phyloP scores from a whole-genome alignment of 2,797 vertebrate genomes.

The Peromyscus aztecus region DNA sequence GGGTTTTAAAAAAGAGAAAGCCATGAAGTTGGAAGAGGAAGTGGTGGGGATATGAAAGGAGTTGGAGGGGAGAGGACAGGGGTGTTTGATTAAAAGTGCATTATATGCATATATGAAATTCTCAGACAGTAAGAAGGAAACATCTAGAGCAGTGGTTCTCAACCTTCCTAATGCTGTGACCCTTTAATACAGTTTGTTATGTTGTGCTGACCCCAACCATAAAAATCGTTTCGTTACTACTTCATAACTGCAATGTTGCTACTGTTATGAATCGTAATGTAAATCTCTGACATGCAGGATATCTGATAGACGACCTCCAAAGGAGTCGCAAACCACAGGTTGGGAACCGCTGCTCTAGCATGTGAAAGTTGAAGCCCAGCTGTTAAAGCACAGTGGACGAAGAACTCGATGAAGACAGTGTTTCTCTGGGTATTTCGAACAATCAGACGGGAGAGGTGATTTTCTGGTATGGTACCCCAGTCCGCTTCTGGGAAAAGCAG shows the following conservation, averaged over 20 bases:
- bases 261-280: not conserved
- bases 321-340: not conserved
- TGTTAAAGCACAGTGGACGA: not conserved
- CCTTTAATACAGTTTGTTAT: not conserved
- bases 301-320: no score
- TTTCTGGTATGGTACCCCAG: not conserved
- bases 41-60: not conserved
- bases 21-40: not conserved
- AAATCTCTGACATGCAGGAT: not conserved
- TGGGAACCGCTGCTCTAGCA: not conserved
- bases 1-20: not conserved
- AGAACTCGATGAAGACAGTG: not conserved
- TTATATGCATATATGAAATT: not conserved
- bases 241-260: not conserved
- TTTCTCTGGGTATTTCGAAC: constrained; percentile 1
- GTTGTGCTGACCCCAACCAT: not conserved
- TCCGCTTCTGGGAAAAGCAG: not conserved
- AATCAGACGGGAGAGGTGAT: not conserved
- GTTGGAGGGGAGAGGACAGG: not conserved
- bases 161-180: not conserved
- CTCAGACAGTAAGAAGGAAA: not conserved
- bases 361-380: not conserved
- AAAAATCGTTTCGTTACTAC: not conserved
- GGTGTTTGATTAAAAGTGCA: not conserved
- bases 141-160: not conserved